phyloP scores from a whole-genome alignment of 64 coral and sea anemone genomes.

The Catalaphyllia jardinei region DNA sequence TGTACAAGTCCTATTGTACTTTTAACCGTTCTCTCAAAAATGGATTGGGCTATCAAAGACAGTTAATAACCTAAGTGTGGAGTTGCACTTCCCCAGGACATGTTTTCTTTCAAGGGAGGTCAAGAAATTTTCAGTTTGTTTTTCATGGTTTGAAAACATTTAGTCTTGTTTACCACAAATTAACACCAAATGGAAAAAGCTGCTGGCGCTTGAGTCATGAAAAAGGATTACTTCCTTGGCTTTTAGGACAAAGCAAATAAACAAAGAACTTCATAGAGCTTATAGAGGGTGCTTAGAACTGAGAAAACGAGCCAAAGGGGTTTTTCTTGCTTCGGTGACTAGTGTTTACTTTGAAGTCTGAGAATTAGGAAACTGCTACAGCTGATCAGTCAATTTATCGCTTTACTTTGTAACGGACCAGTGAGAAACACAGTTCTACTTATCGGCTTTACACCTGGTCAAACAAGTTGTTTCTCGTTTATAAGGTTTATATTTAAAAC shows the following conservation, averaged over 20 bases:
- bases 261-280: not conserved
- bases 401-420: not conserved
- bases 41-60: not conserved
- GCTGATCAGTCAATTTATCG: slow-evolving; percentile 6
- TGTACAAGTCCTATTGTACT: no score
- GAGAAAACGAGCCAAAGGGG: not conserved
- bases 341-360: slow-evolving; percentile 17
- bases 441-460: not conserved
- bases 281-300: not conserved
- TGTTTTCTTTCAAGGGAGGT: not conserved
- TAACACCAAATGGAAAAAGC: not conserved
- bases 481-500: no score
- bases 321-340: not conserved
- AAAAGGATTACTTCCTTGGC: not conserved
- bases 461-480: no score
- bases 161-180: not conserved
- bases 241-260: not conserved
- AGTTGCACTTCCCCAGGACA: not conserved
- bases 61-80: not conserved
- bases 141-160: not conserved
- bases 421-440: not conserved
- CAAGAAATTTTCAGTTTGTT: not conserved
- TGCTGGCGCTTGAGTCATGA: not conserved
- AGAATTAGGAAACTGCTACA: not conserved
- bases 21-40: not conserved